A percentile compares a stretch with the other conserved stretches of the same genome.
Evolutionary conservation across 2,888 invertebrate species (phyloP).

Genomic region (Tuta absoluta): DNA sequence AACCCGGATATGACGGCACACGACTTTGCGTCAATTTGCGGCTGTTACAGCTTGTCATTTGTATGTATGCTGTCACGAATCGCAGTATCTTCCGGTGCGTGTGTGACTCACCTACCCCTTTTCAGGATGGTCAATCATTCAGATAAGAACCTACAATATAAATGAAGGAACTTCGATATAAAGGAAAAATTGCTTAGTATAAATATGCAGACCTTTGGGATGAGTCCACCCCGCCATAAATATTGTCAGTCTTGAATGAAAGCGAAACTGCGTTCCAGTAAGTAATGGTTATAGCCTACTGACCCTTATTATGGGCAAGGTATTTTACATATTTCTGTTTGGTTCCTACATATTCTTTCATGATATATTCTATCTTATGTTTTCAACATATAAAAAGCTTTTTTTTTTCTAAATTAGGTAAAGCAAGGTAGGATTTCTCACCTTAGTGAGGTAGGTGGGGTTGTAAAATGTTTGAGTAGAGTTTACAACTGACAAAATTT

Average conservation of each 20-base stretch:
- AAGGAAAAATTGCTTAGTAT: not conserved
- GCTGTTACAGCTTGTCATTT: too few species aligned
- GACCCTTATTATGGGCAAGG: conserved; percentile 19
- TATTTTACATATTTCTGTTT: conserved; percentile 15
- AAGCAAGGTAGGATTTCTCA: too few species aligned
- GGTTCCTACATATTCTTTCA: not conserved
- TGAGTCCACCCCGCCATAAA: conserved; percentile 55
- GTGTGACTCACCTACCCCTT: not conserved
- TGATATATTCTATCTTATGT: too few species aligned
- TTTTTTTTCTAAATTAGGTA: too few species aligned
- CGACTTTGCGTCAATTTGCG: too few species aligned
- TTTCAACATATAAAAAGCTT: too few species aligned
- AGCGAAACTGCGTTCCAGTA: conserved; percentile 47
- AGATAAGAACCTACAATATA: not conserved
- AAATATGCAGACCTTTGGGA: conserved; percentile 50
- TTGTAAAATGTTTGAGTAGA: too few species aligned
- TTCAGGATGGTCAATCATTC: not conserved
- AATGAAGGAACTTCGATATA: not conserved
- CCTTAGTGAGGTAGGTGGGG: too few species aligned
- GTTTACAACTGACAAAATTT: too few species aligned
- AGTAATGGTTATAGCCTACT: conserved; percentile 35
- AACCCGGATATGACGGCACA: too few species aligned
- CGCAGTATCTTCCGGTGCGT: too few species aligned
- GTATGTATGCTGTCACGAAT: too few species aligned
- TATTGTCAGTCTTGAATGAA: conserved; percentile 60